Conservation (phyloP, 1,140 invertebrate species). For the Conopomorpha cramerella region DNA sequence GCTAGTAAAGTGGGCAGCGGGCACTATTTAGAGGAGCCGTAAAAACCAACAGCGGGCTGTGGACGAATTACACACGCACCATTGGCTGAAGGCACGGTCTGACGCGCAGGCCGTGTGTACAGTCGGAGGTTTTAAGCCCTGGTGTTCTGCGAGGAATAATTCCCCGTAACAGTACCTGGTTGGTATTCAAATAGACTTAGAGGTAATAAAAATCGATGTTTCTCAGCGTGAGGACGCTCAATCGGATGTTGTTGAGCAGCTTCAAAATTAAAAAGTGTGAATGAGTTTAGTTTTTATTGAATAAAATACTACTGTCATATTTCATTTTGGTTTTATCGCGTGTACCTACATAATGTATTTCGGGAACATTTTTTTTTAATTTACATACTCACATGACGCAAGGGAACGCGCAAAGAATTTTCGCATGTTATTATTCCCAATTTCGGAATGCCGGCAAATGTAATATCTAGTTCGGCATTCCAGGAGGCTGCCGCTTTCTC, state of each 20-base stretch:
- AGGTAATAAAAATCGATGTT: background rate
- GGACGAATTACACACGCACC: constrained; percentile 25
- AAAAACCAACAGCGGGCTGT: constrained; percentile 31
- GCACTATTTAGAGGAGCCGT: constrained; percentile 29
- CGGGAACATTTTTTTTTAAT: background rate
- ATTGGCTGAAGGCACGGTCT: constrained; percentile 20
- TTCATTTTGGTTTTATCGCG: no score
- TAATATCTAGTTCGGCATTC: background rate
- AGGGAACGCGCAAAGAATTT: background rate
- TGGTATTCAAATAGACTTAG: background rate
- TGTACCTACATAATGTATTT: no score
- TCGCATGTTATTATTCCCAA: background rate
- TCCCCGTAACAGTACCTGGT: background rate
- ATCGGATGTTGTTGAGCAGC: no score
- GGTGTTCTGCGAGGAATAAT: no score
- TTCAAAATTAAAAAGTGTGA: no score
- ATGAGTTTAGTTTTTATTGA: no score
- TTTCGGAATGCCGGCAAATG: background rate
- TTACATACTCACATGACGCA: background rate
- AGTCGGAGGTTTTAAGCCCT: background rate
- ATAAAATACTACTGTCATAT: no score
- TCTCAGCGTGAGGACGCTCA: no score
- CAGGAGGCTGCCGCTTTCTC: background rate
- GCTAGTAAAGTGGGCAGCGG: no score
- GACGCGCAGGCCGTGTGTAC: constrained; percentile 5